Evolutionary conservation across 2,113 vertebrate genomes (phyloP), one percentile per base, ranked within the genome.

Genomic region (Alaudala cheleensis): DNA sequence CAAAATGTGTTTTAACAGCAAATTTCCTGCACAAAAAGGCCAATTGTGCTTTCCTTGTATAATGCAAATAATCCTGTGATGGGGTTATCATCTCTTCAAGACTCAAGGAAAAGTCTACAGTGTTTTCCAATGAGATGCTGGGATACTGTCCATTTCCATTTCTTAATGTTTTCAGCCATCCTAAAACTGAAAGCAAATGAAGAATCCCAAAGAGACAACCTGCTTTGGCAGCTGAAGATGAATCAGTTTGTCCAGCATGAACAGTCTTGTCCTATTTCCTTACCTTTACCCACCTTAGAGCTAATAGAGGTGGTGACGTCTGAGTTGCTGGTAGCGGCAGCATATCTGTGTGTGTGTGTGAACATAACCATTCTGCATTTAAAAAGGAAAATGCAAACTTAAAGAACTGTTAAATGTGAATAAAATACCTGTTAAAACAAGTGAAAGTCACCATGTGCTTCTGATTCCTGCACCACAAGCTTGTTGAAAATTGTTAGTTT

Each of bases 61-160:
- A 44, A 33, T 47, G 31, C 50, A 66, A 91, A 56, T 74, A 64
- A 56, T 87, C 7, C n/a, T 82, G 60, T 71, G 9, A n/a, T 58
- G 6, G 31, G 15, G 5, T 42, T 72, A 19, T 44, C 50, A 29
- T 49, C 49, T 65, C 64, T 80, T 70, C 44, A 45, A 42, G 45
- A 34, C 21, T 69, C 15, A 34, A 18, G 23, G 20, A 65, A 78
- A 66, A n/a, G 11, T 60, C 69, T 90, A 1, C 3, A 14, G 3
- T 53, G 9, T 81, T 80, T 76, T 86, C 44, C 20, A 47, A 0
- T 0, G 4, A 64, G 23, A 21, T 0, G 0, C 34, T 64, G 61
- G 65, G 28, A 40, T 60, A 39, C 0, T 40, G 24, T 54, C 23
- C 10, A 18, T 62, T 47, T 56, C 26, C 33, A 28, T 88, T 86